These are phyloP conservation scores for Pseudochaenichthys georgianus DNA, from an alignment of 2,797 vertebrate genomes.

Conservation along the genomic window DNA sequence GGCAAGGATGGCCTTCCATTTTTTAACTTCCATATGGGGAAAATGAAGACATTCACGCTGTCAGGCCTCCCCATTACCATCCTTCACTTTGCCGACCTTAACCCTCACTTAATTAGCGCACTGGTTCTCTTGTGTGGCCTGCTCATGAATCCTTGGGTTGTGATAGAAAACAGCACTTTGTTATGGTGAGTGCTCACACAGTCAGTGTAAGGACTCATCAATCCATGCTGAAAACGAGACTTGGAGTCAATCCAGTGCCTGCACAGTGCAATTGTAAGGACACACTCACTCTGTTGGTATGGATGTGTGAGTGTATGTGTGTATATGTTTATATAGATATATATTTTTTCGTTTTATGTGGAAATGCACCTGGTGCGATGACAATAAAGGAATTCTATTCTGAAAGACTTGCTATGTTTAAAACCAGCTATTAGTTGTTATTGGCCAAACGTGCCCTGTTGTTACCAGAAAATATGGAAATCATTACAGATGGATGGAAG, in stretches of 20 bases:
- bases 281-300: background rate
- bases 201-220: constrained; percentile 45
- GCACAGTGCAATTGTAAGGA: constrained; percentile 25
- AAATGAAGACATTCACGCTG: constrained; percentile 80
- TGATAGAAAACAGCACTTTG: constrained; percentile 35
- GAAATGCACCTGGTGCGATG: no score
- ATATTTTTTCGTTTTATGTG: no score
- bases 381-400: no score
- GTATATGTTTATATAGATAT: no score
- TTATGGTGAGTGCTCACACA: constrained; percentile 34
- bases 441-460: background rate
- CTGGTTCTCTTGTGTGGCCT: constrained; percentile 35
- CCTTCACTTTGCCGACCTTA: constrained; percentile 68
- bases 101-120: constrained; percentile 57
- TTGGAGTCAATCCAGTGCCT: constrained; percentile 33
- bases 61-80: constrained; percentile 65
- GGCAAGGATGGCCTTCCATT: constrained; percentile 71
- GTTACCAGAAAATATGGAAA: background rate
- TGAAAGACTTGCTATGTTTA: constrained; percentile 14
- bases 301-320: no score
- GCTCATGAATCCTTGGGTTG: constrained; percentile 31
- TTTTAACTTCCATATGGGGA: constrained; percentile 70
- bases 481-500: background rate
- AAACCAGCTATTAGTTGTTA: constrained; percentile 10
- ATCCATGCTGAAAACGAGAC: constrained; percentile 37